Percentiles rank a stretch among this genome's conserved stretches.
phyloP scores from a whole-genome alignment of 1,140 invertebrate species.

The Muscidifurax raptorellus region DNA sequence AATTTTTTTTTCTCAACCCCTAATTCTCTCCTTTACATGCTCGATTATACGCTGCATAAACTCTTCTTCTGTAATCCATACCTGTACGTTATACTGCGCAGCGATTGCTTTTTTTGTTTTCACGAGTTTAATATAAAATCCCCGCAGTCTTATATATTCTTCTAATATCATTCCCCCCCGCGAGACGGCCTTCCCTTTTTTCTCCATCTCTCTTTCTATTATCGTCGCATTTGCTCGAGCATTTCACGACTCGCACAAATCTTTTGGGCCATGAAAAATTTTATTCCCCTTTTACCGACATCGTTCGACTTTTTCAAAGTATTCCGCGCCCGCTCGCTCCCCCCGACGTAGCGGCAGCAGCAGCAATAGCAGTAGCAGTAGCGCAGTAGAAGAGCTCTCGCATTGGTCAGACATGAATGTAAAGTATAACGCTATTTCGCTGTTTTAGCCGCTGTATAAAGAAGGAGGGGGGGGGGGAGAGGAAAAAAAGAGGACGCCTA shows the following conservation, averaged over 20 bases:
- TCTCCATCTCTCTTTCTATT: background rate
- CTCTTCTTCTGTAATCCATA: background rate
- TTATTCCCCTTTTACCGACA: slow-evolving; percentile 1
- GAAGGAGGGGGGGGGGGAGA: background rate
- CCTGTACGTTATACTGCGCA: background rate
- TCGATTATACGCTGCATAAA: background rate
- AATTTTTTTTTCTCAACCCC: slow-evolving; percentile 2
- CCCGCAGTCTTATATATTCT: background rate
- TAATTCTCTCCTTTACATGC: background rate
- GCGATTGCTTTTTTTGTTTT: background rate
- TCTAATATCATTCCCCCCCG: background rate
- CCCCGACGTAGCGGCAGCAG: no score
- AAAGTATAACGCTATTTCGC: background rate
- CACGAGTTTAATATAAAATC: background rate
- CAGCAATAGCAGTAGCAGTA: no score
- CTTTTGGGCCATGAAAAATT: background rate
- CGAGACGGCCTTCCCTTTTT: background rate
- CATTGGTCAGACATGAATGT: slow-evolving; percentile 1
- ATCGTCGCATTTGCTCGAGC: background rate
- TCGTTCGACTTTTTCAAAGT: background rate
- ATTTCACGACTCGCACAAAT: slow-evolving; percentile 11
- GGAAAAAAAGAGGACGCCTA: background rate
- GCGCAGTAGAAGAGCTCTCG: background rate
- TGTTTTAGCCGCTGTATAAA: background rate
- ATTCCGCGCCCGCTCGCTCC: background rate